A percentile compares a stretch with the other conserved stretches of the same genome.
Evolutionary conservation across 2,888 invertebrate genomes (phyloP).

Genomic region (Hirtodrosophila alboralis): DNA sequence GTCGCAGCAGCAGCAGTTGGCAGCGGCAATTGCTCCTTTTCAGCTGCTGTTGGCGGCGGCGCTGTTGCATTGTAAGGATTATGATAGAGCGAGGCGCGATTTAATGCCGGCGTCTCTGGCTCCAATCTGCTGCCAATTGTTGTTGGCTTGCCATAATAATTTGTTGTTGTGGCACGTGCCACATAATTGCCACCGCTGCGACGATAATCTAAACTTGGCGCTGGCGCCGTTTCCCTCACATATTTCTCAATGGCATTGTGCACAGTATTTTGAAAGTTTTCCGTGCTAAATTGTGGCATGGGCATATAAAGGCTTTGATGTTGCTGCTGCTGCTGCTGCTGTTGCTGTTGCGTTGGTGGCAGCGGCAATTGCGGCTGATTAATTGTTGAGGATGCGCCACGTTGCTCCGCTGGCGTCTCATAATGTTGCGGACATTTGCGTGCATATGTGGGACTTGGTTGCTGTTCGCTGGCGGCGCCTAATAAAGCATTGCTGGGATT

Average conservation of each 20-base stretch:
- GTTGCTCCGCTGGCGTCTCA: slow-evolving; percentile 63
- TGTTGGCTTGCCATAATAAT: slow-evolving; percentile 37
- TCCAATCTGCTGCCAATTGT: slow-evolving; percentile 39
- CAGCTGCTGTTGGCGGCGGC: slow-evolving; percentile 9
- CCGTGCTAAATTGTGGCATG: slow-evolving; percentile 77
- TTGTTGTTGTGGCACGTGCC: neutral
- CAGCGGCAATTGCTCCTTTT: neutral
- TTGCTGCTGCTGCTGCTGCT: slow-evolving; percentile 21
- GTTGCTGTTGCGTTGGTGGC: slow-evolving; percentile 11
- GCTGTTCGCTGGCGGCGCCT: slow-evolving; percentile 70
- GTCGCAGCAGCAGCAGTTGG: too few relatives aligned
- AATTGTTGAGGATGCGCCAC: slow-evolving; percentile 38
- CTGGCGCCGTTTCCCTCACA: slow-evolving; percentile 58
- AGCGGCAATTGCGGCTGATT: neutral
- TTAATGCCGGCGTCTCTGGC: slow-evolving; percentile 39
- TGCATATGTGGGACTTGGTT: slow-evolving; percentile 80
- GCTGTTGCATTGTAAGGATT: slow-evolving; percentile 72
- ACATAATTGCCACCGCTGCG: slow-evolving; percentile 4
- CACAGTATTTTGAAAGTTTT: slow-evolving; percentile 74
- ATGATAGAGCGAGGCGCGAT: slow-evolving; percentile 69
- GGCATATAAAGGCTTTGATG: slow-evolving; percentile 80
- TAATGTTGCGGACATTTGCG: slow-evolving; percentile 80
- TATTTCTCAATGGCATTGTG: slow-evolving; percentile 72
- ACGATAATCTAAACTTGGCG: slow-evolving; percentile 62
- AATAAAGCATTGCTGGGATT: slow-evolving; percentile 76